phyloP scores from a whole-genome alignment of 2,797 vertebrate species.

The Megalops cyprinoides region DNA sequence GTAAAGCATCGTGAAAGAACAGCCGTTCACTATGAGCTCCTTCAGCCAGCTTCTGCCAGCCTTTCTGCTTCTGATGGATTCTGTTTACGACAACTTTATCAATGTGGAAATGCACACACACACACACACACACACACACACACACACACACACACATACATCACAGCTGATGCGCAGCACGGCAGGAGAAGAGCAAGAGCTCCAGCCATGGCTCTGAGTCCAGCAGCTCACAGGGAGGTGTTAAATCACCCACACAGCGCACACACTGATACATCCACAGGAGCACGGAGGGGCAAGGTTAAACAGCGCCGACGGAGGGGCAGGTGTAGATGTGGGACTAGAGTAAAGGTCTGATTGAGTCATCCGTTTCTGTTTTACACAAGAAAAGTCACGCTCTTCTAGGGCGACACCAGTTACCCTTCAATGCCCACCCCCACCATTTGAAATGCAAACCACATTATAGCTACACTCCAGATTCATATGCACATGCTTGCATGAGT shows the following conservation, averaged over 20 bases:
- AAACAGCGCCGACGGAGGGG: not conserved
- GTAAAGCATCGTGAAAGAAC: not conserved
- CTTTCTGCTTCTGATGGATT: not conserved
- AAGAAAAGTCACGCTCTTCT: not conserved
- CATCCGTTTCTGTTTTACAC: not conserved
- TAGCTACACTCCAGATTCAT: not conserved
- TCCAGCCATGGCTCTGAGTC: not conserved
- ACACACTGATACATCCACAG: no score
- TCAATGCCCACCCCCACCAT: no score
- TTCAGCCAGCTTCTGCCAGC: not conserved
- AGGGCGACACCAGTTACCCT: not conserved
- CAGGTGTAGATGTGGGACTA: not conserved
- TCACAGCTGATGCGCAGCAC: no score
- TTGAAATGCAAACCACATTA: not conserved
- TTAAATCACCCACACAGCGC: no score
- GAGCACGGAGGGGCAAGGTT: not conserved
- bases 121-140: no score
- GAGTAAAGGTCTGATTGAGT: not conserved
- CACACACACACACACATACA: no score
- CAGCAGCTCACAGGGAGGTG: not conserved
- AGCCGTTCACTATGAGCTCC: not conserved
- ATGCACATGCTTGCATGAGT: no score
- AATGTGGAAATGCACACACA: no score
- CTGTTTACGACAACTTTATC: not conserved
- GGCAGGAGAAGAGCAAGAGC: not conserved